phyloP scores from a whole-genome alignment of 2,888 invertebrate genomes.

The Patella caerulea region DNA sequence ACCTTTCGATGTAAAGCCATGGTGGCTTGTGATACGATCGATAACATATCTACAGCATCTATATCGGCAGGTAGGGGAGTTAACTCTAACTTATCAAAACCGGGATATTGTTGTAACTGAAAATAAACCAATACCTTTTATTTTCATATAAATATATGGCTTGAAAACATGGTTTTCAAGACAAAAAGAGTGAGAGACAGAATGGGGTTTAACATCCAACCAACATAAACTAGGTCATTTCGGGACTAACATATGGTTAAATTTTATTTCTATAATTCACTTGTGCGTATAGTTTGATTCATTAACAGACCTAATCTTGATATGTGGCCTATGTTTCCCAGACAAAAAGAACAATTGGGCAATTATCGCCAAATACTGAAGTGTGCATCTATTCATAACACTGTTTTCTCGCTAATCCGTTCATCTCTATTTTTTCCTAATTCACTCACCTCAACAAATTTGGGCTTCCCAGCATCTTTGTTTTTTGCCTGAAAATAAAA shows the following conservation, averaged over 20 bases:
- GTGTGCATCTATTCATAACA: not conserved
- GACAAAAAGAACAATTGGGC: not conserved
- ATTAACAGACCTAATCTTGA: not conserved
- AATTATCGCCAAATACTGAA: not conserved
- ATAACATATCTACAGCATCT: constrained; percentile 55
- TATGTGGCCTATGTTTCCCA: too few relatives aligned
- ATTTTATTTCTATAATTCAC: not conserved
- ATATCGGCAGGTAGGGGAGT: constrained; percentile 64
- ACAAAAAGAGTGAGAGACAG: not conserved
- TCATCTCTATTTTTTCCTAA: not conserved
- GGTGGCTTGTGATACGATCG: constrained; percentile 62
- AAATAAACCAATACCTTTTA: not conserved
- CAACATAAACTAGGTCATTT: too few relatives aligned
- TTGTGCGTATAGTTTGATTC: not conserved
- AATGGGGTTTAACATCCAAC: too few relatives aligned
- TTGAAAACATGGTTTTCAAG: too few relatives aligned
- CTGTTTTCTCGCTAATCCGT: not conserved
- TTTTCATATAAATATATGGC: too few relatives aligned
- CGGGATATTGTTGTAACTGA: constrained; percentile 68
- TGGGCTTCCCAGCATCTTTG: constrained; percentile 65
- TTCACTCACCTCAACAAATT: constrained; percentile 69
- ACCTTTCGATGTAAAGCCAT: constrained; percentile 55
- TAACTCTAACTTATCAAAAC: constrained; percentile 62
- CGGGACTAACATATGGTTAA: not conserved
- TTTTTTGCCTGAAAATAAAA: constrained; percentile 53